Percentiles rank a stretch among this genome's conserved stretches.
These are phyloP conservation scores for Galerucella nymphaeae DNA, from an alignment of 2,888 invertebrate species.

Conservation along the genomic window DNA sequence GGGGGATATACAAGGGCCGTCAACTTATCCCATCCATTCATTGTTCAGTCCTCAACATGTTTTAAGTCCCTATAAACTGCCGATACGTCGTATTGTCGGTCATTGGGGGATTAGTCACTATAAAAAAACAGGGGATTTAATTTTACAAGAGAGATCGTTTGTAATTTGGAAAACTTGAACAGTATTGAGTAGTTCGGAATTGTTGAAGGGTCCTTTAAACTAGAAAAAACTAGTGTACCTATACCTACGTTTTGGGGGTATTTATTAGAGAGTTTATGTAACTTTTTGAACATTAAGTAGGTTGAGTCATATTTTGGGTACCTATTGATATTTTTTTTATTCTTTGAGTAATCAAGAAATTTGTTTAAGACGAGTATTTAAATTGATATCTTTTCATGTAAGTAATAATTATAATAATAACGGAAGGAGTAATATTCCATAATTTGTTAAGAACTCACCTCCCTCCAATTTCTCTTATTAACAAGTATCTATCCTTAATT, in stretches of 20 bases:
- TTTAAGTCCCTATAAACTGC: slow-evolving; percentile 21
- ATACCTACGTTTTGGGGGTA: not conserved
- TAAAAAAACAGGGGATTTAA: slow-evolving; percentile 15
- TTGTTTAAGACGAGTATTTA: too few relatives aligned
- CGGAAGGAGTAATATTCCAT: not conserved
- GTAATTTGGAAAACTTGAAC: not conserved
- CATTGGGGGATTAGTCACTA: slow-evolving; percentile 18
- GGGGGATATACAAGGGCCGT: slow-evolving; percentile 43
- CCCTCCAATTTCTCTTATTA: not conserved
- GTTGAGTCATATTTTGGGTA: too few relatives aligned
- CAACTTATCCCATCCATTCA: slow-evolving; percentile 41
- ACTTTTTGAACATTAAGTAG: too few relatives aligned
- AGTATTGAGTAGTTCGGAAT: not conserved
- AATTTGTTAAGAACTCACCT: not conserved
- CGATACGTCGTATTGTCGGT: slow-evolving; percentile 23
- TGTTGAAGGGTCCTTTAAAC: not conserved
- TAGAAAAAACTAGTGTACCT: not conserved
- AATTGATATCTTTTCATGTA: too few relatives aligned
- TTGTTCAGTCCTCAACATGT: slow-evolving; percentile 36
- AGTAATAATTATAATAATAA: too few relatives aligned
- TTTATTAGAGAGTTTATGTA: too few relatives aligned
- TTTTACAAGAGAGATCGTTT: not conserved
- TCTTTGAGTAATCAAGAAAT: too few relatives aligned
- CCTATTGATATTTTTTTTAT: too few relatives aligned
- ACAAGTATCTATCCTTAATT: slow-evolving; percentile 1